These are phyloP conservation scores for Romanogobio albipinnatus DNA, from an alignment of 2,113 vertebrate species.

Conservation along the genomic window DNA sequence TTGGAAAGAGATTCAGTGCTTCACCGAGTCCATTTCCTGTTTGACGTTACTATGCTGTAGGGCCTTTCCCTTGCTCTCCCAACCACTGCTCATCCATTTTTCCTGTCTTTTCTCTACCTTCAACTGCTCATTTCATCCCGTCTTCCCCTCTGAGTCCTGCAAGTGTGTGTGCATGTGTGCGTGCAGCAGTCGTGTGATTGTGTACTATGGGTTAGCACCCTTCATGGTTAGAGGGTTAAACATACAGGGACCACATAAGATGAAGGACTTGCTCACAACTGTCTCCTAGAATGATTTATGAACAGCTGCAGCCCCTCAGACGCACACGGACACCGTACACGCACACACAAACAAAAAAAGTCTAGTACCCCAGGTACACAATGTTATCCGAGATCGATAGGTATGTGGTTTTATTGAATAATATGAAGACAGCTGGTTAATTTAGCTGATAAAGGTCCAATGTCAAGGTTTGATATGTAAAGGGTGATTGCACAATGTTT, in stretches of 20 bases:
- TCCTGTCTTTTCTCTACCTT: background rate
- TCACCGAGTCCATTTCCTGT: conserved; percentile 5
- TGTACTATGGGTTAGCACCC: conserved; percentile 5
- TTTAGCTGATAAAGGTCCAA: conserved; percentile 32
- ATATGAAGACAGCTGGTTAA: conserved; percentile 23
- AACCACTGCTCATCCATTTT: background rate
- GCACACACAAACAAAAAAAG: conserved; percentile 12
- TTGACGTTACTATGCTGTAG: conserved; percentile 3
- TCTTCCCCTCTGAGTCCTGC: background rate
- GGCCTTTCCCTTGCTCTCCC: background rate
- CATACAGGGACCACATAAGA: conserved; percentile 24
- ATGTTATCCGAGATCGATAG: conserved; percentile 20
- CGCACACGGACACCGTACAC: background rate
- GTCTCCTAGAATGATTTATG: conserved; percentile 40
- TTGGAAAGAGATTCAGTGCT: conserved; percentile 12
- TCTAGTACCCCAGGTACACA: background rate
- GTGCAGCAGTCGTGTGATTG: conserved; percentile 10
- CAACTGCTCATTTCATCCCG: background rate
- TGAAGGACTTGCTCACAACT: conserved; percentile 32
- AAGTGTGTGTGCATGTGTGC: background rate
- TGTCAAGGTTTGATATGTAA: background rate
- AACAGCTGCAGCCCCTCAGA: background rate
- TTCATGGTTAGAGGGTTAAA: conserved; percentile 39
- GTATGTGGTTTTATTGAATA: conserved; percentile 32
- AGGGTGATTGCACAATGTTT: conserved; percentile 1